Base-by-base conservation (phyloP, 2,888 invertebrate genomes). In the Pseudococcus viburni region DNA sequence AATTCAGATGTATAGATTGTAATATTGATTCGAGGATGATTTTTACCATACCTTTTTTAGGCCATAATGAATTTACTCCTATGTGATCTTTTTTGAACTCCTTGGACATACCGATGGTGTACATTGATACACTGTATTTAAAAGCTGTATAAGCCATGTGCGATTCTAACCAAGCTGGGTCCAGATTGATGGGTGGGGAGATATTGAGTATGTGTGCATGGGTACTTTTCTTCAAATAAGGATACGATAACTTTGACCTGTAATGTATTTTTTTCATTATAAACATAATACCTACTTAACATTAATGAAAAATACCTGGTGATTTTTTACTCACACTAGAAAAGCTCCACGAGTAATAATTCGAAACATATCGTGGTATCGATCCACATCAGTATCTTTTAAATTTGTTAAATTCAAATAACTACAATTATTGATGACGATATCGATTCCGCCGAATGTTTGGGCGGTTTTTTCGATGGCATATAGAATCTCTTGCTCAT, bases 101-200 rank as follows among this genome's bases (percentile, higher is more conserved):
- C 90, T 95, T 96, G 19, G 98, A 94, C 97, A 99, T 98, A 26
- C 99, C 98, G 17, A 99, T 93, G 2, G 96, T 98, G 92, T 98
- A 98, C 97, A 99, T 97, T 0, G 98, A 98, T 98, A 99, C 98
- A 33, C 98, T 98, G 91, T 97, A 99, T 91, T 99, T 99, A 4
- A 99, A 97, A 95, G 99, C 98, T 0, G 98, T 98, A 92, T 99
- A 99, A 0, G 98, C 98, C 84, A 98, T 96, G 92, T 98, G 96
- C 90, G 95, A 93, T 84, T 94, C 94, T 91, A 99, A 98, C 99
- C 99, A 99, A 90, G 94, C 93, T 0, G 97, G 94, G 90, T 94
- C 94, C 95, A 99, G 94, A 91, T 95, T 96, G n/a, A 99, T 93
- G 0, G 99, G 99, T 3, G 99, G 99, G 22, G 98, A 98, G 85